phyloP scores from a whole-genome alignment of 2,797 vertebrate species.

The Gallinago nigripennis region DNA sequence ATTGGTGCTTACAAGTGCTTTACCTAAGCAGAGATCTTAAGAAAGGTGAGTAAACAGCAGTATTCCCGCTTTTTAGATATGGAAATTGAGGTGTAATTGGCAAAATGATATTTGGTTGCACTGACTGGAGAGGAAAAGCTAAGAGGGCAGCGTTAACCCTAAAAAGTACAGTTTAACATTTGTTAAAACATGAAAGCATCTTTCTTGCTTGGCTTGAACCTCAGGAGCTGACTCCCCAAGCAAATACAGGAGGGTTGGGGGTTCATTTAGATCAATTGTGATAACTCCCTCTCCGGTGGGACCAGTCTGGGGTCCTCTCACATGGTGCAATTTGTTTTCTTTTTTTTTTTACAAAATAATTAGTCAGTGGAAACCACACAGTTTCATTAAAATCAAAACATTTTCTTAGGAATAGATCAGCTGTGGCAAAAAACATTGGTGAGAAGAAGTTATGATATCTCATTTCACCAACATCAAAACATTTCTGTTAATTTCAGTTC shows the following conservation, averaged over 20 bases:
- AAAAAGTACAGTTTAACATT: not conserved
- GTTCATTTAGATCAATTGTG: not conserved
- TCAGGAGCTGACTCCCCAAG: not conserved
- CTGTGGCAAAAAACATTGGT: not conserved
- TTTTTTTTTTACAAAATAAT: not conserved
- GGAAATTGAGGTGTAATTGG: not conserved
- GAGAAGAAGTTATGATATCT: not conserved
- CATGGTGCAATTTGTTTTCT: not conserved
- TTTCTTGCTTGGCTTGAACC: not conserved
- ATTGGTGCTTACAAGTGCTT: not conserved
- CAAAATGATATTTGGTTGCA: not conserved
- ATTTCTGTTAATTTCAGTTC: conserved; percentile 24
- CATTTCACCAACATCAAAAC: conserved; percentile 16
- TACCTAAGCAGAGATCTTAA: not conserved
- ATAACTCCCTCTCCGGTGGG: not conserved
- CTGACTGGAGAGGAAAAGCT: not conserved
- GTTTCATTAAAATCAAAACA: conserved; percentile 8
- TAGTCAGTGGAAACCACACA: not conserved
- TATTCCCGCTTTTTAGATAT: not conserved
- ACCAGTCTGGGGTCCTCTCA: not conserved
- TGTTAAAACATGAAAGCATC: not conserved
- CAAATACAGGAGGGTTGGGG: not conserved
- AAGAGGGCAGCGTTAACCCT: not conserved
- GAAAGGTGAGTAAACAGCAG: not conserved
- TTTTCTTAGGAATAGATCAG: not conserved